Conservation (phyloP, 2,888 invertebrate genomes). For the Anthrax anthrax region DNA sequence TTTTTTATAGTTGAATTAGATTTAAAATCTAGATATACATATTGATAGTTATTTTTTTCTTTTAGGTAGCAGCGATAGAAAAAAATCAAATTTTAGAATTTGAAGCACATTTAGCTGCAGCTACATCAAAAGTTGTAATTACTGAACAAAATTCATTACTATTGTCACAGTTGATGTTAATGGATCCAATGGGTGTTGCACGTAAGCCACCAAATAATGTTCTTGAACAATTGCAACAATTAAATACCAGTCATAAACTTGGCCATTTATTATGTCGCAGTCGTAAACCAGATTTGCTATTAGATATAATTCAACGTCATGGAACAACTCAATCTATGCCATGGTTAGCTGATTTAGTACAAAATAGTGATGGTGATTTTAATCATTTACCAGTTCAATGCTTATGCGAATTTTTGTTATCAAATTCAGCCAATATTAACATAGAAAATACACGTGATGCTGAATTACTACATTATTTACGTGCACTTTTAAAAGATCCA, state of each 20-base stretch:
- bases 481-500: conserved; percentile 38
- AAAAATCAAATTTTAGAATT: conserved; percentile 71
- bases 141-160: conserved; percentile 80
- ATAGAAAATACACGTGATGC: conserved; percentile 50
- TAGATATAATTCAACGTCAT: conserved; percentile 83
- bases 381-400: conserved; percentile 93
- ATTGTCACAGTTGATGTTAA: conserved; percentile 66
- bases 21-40: too few species aligned
- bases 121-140: conserved; percentile 73
- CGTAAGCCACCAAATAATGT: conserved; percentile 65
- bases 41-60: conserved; percentile 3
- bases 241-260: conserved; percentile 65
- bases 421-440: conserved; percentile 49
- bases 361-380: conserved; percentile 62
- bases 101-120: conserved; percentile 83
- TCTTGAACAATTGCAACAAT: conserved; percentile 61
- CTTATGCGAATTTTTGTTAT: conserved; percentile 85
- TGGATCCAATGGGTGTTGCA: conserved; percentile 73
- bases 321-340: conserved; percentile 90
- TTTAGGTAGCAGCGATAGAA: conserved; percentile 47
- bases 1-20: too few species aligned
- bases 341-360: conserved; percentile 88
- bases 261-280: conserved; percentile 81
- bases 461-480: conserved; percentile 50
- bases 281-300: conserved; percentile 78